Conservation (phyloP, 2,797 vertebrate genomes). For the Balearica regulorum region DNA sequence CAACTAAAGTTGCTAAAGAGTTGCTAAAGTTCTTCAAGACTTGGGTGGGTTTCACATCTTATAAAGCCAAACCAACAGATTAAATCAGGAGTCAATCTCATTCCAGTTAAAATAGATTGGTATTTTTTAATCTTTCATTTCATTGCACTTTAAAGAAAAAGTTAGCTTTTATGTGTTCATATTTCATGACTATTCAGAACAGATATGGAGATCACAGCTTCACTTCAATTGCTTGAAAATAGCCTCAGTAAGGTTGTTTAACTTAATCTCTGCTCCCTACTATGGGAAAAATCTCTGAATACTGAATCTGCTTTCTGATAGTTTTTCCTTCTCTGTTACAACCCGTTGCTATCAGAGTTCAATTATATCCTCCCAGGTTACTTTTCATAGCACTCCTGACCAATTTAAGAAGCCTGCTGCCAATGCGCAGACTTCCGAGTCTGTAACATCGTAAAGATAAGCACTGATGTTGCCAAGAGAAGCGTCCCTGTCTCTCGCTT, state of each 20-base stretch:
- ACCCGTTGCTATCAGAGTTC: background rate
- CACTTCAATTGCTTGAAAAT: background rate
- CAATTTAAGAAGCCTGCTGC: background rate
- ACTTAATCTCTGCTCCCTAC: background rate
- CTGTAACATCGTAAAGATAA: conserved; percentile 13
- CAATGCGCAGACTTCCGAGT: background rate
- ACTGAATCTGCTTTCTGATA: background rate
- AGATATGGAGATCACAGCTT: background rate
- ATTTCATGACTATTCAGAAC: background rate
- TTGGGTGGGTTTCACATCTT: background rate
- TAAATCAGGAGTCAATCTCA: background rate
- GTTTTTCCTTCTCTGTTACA: background rate
- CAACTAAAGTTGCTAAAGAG: background rate
- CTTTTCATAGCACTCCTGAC: background rate
- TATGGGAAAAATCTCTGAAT: background rate
- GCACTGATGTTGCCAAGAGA: background rate
- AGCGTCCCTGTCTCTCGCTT: background rate
- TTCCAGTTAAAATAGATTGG: background rate
- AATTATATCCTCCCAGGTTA: background rate
- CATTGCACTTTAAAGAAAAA: background rate
- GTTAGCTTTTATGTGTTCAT: background rate
- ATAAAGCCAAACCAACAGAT: background rate
- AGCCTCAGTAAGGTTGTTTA: background rate
- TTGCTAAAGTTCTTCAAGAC: background rate
- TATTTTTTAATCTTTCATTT: background rate